phyloP scores from a whole-genome alignment of 2,797 vertebrate genomes.

The Danio tinwini region DNA sequence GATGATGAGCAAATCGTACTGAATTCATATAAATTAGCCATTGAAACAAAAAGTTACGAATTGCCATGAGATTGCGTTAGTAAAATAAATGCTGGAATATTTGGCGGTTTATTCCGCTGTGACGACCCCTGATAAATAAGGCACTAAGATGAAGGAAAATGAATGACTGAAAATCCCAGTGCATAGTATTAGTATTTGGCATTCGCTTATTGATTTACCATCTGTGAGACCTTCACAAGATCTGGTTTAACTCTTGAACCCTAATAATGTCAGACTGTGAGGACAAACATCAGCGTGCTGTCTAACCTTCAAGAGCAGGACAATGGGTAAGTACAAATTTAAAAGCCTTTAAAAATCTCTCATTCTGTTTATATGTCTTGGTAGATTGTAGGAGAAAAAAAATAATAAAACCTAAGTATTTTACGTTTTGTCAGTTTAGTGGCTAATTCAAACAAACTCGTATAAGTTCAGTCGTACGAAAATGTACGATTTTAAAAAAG shows the following conservation, averaged over 20 bases:
- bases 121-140: no score
- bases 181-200: conserved; percentile 2
- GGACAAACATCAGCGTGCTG: conserved; percentile 33
- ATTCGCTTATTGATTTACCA: conserved; percentile 36
- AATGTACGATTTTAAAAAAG: no score
- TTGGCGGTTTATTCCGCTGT: no score
- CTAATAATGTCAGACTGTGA: conserved; percentile 29
- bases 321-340: conserved; percentile 20
- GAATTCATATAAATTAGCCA: no score
- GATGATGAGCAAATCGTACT: no score
- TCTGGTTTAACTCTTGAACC: conserved; percentile 34
- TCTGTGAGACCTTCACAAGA: conserved; percentile 23
- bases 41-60: no score
- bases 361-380: background rate
- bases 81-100: no score
- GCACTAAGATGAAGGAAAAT: no score
- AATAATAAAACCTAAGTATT: background rate
- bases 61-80: no score
- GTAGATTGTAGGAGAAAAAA: background rate
- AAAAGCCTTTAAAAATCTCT: background rate
- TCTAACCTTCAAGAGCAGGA: conserved; percentile 7
- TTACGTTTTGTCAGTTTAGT: no score
- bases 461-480: no score
- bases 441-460: no score
- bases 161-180: background rate